Conservation (phyloP, 2,113 vertebrate genomes). For the Jacana jacana region DNA sequence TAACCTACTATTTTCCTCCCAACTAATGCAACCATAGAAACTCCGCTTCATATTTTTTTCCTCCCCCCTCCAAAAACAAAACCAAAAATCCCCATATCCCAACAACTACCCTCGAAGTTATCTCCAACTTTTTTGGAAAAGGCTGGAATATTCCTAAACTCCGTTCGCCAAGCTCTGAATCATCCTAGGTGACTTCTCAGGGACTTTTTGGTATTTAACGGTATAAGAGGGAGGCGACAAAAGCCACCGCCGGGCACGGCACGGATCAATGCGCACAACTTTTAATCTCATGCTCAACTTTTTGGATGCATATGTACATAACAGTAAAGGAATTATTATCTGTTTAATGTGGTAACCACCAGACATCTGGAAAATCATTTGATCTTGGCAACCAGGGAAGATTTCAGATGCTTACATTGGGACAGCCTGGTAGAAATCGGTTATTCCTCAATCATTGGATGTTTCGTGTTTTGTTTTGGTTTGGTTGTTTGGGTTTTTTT, state of each 20-base stretch:
- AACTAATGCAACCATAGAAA: neutral
- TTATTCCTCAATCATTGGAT: neutral
- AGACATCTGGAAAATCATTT: slow-evolving; percentile 77
- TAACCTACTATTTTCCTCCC: neutral
- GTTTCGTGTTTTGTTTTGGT: too few relatives aligned
- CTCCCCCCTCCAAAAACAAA: neutral
- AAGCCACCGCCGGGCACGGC: neutral
- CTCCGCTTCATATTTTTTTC: neutral
- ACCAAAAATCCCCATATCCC: too few relatives aligned
- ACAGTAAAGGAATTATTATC: slow-evolving; percentile 37
- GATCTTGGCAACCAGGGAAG: slow-evolving; percentile 69
- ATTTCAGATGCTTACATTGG: slow-evolving; percentile 61
- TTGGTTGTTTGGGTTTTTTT: too few relatives aligned
- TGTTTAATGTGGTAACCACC: slow-evolving; percentile 66
- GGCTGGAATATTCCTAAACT: neutral
- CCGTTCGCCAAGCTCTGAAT: neutral
- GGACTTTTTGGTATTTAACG: neutral
- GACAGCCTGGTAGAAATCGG: slow-evolving; percentile 67
- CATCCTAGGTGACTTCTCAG: neutral
- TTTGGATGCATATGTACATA: neutral
- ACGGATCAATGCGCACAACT: neutral
- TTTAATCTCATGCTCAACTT: neutral
- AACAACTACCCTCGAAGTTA: neutral
- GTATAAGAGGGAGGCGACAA: neutral
- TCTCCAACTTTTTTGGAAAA: neutral